phyloP scores from a whole-genome alignment of 2,888 invertebrate species.

The Copidosoma aretas region DNA sequence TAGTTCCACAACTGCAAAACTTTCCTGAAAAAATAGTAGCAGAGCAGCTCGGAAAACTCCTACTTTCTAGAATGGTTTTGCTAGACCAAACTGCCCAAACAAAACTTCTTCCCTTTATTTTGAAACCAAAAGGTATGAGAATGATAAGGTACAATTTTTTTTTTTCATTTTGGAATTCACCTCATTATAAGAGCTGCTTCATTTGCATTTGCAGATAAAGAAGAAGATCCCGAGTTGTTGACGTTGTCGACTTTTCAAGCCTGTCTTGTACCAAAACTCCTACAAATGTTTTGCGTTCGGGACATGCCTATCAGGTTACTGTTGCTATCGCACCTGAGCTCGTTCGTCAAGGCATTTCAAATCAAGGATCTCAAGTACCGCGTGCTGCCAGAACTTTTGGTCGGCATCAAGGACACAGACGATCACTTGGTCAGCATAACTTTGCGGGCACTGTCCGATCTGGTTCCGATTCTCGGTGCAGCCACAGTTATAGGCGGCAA shows the following conservation, averaged over 20 bases:
- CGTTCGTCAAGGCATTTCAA: slow-evolving; percentile 77
- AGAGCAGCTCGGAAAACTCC: slow-evolving; percentile 76
- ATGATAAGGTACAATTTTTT: too few relatives aligned
- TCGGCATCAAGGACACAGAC: slow-evolving; percentile 87
- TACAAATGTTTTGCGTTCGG: slow-evolving; percentile 83
- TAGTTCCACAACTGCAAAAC: slow-evolving; percentile 72
- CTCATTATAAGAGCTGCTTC: too few relatives aligned
- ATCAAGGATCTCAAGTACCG: slow-evolving; percentile 77
- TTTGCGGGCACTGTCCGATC: slow-evolving; percentile 79
- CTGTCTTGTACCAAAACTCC: slow-evolving; percentile 77
- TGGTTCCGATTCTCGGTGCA: slow-evolving; percentile 85
- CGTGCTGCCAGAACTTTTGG: slow-evolving; percentile 85
- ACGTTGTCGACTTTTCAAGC: slow-evolving; percentile 73
- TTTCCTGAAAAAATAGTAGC: slow-evolving; percentile 85
- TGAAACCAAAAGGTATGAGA: slow-evolving; percentile 73
- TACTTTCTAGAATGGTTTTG: slow-evolving; percentile 85
- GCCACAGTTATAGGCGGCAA: slow-evolving; percentile 82
- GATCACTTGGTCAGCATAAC: slow-evolving; percentile 84
- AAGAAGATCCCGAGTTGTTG: slow-evolving; percentile 70
- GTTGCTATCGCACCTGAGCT: slow-evolving; percentile 78
- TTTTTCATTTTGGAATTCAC: too few relatives aligned
- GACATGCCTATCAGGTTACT: slow-evolving; percentile 84
- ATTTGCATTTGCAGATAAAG: slow-evolving; percentile 50
- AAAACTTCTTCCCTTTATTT: slow-evolving; percentile 73
- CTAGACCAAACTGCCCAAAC: slow-evolving; percentile 81